Base-by-base conservation (phyloP, 2,888 invertebrate species). In the Gisinianus flammeolus region DNA sequence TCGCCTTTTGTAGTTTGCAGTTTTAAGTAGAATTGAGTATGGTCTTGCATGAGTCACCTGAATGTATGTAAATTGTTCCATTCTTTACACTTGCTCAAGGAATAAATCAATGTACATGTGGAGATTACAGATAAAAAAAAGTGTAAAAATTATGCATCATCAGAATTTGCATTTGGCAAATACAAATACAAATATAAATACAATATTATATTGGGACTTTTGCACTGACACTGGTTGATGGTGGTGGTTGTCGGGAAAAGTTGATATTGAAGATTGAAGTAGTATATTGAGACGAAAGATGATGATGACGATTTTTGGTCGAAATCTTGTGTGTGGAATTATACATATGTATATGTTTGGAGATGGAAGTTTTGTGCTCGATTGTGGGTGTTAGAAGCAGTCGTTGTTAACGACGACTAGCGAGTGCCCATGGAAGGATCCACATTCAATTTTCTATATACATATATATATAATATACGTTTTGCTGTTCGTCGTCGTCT, bases 291-390 rank as follows among this genome's bases (percentile, higher is more conserved):
- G 16, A 44, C 44, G 8, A 6, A 44, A 16, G 44, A 44, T 44
- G 44, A 44, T 44, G 44, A 44, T 44, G 2, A 44, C 19, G 72
- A 66, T 64, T 44, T 64, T 74, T 44, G 64, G 35, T 74, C 64
- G 54, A 58, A 58, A 72, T 54, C 56, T 56, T 64, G 73, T 64
- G 30, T 35, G 31, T 64, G 33, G 26, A 74, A 33, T 24, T 74
- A 33, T 64, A 74, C 19, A 64, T n/a, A 54, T 44, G 3, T 12
- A 44, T 44, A 44, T 44, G 44, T 6, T 44, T 44, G 19, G 44
- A 44, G 44, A 16, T 44, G 12, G 2, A 4, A 44, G 44, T 6
- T 44, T 44, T 12, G 2, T 16, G 44, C 6, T n/a, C n/a, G n/a
- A n/a, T n/a, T n/a, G n/a, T n/a, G n/a, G n/a, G n/a, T n/a, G n/a